Evolutionary conservation across 2,113 vertebrate genomes (phyloP).

Genomic region (Cottus gobio): DNA sequence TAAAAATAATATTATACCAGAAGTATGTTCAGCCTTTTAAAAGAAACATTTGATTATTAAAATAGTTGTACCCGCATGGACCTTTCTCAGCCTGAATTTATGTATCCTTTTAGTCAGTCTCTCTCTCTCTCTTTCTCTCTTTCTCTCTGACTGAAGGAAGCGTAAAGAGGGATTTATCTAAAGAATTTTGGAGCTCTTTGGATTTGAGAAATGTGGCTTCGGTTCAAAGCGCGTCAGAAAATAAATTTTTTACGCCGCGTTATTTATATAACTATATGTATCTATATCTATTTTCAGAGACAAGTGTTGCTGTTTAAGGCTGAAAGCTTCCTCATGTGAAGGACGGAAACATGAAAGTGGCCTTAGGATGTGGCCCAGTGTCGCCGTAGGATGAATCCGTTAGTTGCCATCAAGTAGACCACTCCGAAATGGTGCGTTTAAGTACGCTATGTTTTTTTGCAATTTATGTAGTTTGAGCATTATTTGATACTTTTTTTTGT

Average conservation of each 20-base stretch:
- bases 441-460: background rate
- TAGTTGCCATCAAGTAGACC: background rate
- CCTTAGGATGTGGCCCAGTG: too few relatives aligned
- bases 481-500: background rate
- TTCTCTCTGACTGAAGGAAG: constrained; percentile 20
- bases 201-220: constrained; percentile 36
- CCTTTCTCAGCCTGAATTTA: background rate
- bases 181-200: constrained; percentile 24
- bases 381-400: background rate
- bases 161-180: constrained; percentile 39
- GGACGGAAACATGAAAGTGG: too few relatives aligned
- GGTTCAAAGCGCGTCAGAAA: constrained; percentile 28
- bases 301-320: background rate
- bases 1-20: constrained; percentile 36
- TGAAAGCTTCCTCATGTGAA: background rate
- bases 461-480: background rate
- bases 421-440: background rate
- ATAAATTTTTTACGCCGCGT: too few relatives aligned
- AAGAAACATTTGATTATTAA: constrained; percentile 19
- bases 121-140: too few relatives aligned
- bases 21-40: constrained; percentile 11
- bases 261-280: too few relatives aligned
- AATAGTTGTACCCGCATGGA: constrained; percentile 22
- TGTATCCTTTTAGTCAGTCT: too few relatives aligned
- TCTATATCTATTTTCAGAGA: background rate